These are phyloP conservation scores for Nematopogon swammerdamellus DNA, from an alignment of 2,888 invertebrate species.

Conservation along the genomic window DNA sequence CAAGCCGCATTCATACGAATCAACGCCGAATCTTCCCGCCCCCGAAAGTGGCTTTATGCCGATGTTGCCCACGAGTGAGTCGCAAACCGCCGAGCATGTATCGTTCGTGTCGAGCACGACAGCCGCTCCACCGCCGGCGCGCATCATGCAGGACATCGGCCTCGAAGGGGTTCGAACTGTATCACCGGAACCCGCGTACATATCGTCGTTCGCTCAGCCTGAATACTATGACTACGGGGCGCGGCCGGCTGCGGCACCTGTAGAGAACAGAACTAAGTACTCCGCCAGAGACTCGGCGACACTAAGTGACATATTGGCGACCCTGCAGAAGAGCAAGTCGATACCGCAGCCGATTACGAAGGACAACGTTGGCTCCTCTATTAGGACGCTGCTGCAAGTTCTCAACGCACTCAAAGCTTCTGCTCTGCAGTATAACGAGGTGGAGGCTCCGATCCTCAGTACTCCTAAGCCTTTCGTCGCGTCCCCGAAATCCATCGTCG, in stretches of 20 bases:
- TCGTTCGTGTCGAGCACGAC: constrained; percentile 18
- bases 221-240: constrained; percentile 31
- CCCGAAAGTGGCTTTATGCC: constrained; percentile 41
- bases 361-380: constrained; percentile 76
- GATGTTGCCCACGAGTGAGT: constrained; percentile 19
- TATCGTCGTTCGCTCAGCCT: constrained; percentile 18
- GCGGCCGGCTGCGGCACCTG: constrained; percentile 22
- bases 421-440: constrained; percentile 28
- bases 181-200: constrained; percentile 14
- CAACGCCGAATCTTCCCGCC: constrained; percentile 20
- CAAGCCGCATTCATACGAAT: constrained; percentile 16
- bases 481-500: constrained; percentile 16
- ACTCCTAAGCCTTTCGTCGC: constrained; percentile 34
- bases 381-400: constrained; percentile 72
- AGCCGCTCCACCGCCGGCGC: constrained; percentile 12
- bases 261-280: not conserved
- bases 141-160: constrained; percentile 19
- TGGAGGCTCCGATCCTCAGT: constrained; percentile 30
- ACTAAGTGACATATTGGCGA: constrained; percentile 60
- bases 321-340: constrained; percentile 71
- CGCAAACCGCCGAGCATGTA: constrained; percentile 21
- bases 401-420: constrained; percentile 62
- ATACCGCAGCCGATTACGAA: constrained; percentile 73
- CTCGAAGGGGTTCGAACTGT: constrained; percentile 17
- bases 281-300: constrained; percentile 21